Evolutionary conservation across 2,113 vertebrate species (phyloP), one percentile per base, ranked within the genome.

Genomic region (Mustelus asterias): DNA sequence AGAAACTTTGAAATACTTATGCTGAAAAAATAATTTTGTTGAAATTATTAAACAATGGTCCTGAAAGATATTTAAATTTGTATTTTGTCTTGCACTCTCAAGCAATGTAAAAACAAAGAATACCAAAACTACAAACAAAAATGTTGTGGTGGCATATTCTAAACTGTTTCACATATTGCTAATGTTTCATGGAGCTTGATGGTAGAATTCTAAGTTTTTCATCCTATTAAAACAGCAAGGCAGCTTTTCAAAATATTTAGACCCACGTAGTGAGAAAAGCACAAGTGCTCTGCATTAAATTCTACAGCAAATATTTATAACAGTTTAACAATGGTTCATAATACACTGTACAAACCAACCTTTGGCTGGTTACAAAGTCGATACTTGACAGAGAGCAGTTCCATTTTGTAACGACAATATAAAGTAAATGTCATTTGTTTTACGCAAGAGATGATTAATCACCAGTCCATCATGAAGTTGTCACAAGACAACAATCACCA

Each of bases 21-120:
- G 94, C 89, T 95, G 94, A 95, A 95, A 94, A 95, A 95, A 95
- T 95, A 95, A 95, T 95, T 94, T 69, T 72, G 69, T 70, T 72
- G 67, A 95, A 95, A 95, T 95, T 72, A 95, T 54, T 95, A 70
- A 95, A 95, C 65, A 93, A 72, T 95, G 94, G 94, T 95, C 94
- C 94, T 95, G 94, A 95, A 95, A 95, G 67, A 72, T 95, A 72
- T 26, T 95, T 95, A 48, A 76, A 54, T 37, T 90, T 60, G 33
- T 33, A 72, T 72, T 88, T 95, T 95, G 94, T 95, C 94, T 72
- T 76, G 69, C 67, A 94, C 58, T 37, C 89, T 93, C 89, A 93
- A 93, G 69, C 24, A 44, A 95, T 95, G 94, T 37, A 29, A 95
- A 95, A 95, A 94, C 92, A 95, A 95, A 89, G 44, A 89, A 72